Conservation (phyloP, 1,140 invertebrate species). For the Papilio polyxenes region DNA sequence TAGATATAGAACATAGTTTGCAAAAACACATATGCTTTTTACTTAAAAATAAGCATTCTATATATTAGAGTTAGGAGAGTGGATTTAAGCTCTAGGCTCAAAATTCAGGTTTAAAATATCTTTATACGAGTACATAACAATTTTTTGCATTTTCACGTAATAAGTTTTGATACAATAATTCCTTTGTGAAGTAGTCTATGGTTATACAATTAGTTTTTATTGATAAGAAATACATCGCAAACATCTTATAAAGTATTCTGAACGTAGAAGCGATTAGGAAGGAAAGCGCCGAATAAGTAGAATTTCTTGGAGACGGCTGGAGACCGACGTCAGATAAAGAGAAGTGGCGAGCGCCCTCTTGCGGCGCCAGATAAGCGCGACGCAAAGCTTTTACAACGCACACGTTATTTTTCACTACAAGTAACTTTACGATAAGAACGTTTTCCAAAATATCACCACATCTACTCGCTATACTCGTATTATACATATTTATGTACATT, state of each 20-base stretch:
- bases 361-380: conserved; percentile 38
- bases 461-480: neutral
- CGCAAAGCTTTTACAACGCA: conserved; percentile 33
- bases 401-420: conserved; percentile 37
- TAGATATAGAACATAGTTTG: too few relatives aligned
- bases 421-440: conserved; percentile 11
- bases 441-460: conserved; percentile 1
- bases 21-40: too few relatives aligned
- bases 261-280: neutral
- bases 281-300: neutral
- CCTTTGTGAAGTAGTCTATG: neutral
- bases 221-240: neutral
- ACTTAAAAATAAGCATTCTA: too few relatives aligned
- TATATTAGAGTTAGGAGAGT: too few relatives aligned
- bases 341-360: conserved; percentile 40
- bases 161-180: neutral
- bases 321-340: conserved; percentile 39
- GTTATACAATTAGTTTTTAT: neutral
- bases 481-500: neutral
- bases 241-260: conserved; percentile 10
- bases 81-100: too few relatives aligned
- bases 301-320: conserved; percentile 28
- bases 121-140: too few relatives aligned
- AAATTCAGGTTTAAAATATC: too few relatives aligned
- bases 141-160: neutral